phyloP scores from a whole-genome alignment of 2,888 invertebrate species.

The Tetragonula carbonaria region DNA sequence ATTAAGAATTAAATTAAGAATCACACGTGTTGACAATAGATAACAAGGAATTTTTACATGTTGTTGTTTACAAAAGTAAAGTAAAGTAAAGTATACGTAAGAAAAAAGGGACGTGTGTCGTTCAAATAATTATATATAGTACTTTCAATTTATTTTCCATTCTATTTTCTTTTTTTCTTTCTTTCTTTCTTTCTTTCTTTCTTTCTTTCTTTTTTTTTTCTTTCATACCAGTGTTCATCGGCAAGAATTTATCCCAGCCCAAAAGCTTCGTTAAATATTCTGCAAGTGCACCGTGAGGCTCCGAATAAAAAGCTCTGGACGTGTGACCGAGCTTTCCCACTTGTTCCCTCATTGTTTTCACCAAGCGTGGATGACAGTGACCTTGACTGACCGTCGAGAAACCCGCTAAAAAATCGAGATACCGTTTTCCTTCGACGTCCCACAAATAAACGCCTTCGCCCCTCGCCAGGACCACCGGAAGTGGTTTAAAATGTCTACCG shows the following conservation, averaged over 20 bases:
- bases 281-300: constrained; percentile 90
- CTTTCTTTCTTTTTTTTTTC: no score
- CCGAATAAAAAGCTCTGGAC: constrained; percentile 91
- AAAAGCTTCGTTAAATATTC: constrained; percentile 89
- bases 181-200: no score
- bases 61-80: no score
- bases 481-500: constrained; percentile 90
- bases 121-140: neutral
- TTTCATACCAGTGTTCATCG: constrained; percentile 90
- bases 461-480: constrained; percentile 88
- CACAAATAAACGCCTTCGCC: constrained; percentile 91
- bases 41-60: no score
- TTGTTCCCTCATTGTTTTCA: constrained; percentile 86
- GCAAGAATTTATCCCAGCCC: constrained; percentile 91
- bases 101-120: no score
- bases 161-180: neutral
- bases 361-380: constrained; percentile 90
- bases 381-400: constrained; percentile 94
- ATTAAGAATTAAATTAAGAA: no score
- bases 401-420: constrained; percentile 92
- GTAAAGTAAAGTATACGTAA: no score
- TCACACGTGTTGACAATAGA: no score
- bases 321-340: constrained; percentile 88
- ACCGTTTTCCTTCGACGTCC: constrained; percentile 92
- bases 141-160: neutral